Evolutionary conservation across 2,888 invertebrate species (phyloP).

Genomic region (Gortyna flavago): DNA sequence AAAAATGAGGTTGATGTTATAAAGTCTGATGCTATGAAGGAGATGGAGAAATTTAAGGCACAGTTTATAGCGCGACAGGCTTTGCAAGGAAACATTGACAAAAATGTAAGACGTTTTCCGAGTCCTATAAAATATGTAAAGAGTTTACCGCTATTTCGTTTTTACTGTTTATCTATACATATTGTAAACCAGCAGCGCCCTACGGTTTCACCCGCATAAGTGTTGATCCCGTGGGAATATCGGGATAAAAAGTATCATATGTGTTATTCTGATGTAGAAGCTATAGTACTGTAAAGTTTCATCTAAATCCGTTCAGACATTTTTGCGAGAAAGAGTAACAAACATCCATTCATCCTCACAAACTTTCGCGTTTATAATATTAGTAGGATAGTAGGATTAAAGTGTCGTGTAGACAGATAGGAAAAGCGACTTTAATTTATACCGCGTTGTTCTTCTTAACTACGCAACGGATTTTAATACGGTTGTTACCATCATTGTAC

Average conservation of each 20-base stretch:
- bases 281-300: no score
- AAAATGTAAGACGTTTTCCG: constrained; percentile 72
- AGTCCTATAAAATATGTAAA: not conserved
- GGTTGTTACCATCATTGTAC: not conserved
- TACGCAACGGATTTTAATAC: not conserved
- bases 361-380: no score
- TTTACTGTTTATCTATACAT: not conserved
- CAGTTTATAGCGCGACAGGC: constrained; percentile 92
- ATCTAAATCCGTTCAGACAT: no score
- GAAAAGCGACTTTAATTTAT: no score
- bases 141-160: not conserved
- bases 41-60: constrained; percentile 94
- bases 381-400: no score
- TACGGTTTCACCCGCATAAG: no score
- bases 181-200: no score
- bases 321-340: no score
- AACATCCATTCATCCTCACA: no score
- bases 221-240: no score
- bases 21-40: constrained; percentile 94
- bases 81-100: constrained; percentile 83
- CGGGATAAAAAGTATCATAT: no score
- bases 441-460: not conserved
- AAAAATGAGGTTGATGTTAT: constrained; percentile 98
- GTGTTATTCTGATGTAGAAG: no score
- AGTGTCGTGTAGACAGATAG: not conserved